Evolutionary conservation across 1,140 invertebrate species (phyloP).

Genomic region (Brachionus calyciflorus): DNA sequence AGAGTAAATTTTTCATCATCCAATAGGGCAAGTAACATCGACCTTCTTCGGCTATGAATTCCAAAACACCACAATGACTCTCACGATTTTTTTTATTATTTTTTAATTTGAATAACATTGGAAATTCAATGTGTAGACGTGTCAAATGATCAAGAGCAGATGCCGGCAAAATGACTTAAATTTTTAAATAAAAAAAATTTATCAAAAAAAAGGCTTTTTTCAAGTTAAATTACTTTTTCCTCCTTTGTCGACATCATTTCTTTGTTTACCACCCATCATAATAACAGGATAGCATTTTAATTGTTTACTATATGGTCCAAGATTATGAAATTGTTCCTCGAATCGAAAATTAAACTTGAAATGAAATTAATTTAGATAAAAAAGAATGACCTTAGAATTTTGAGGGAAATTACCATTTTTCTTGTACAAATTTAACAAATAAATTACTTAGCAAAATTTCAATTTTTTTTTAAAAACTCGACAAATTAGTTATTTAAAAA

Average conservation of each 20-base stretch:
- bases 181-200: not conserved
- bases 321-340: not conserved
- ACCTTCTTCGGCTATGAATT: conserved; percentile 98
- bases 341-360: conserved; percentile 6
- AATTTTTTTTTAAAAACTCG: not conserved
- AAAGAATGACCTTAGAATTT: too few relatives aligned
- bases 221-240: conserved; percentile 41
- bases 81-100: conserved; percentile 79
- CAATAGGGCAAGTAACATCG: conserved; percentile 95
- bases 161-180: conserved; percentile 39
- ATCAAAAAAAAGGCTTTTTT: not conserved
- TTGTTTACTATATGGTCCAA: conserved; percentile 26
- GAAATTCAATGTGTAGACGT: conserved; percentile 46
- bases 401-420: conserved; percentile 9
- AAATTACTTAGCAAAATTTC: conserved; percentile 38
- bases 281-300: conserved; percentile 36
- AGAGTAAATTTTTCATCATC: conserved; percentile 97
- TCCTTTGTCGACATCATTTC: conserved; percentile 41
- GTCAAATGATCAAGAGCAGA: conserved; percentile 42
- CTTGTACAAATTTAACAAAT: not conserved
- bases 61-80: conserved; percentile 95
- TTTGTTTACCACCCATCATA: conserved; percentile 40
- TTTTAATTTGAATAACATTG: conserved; percentile 46
- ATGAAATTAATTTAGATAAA: not conserved
- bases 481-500: too few relatives aligned